Evolutionary conservation across 2,113 vertebrate genomes (phyloP).

Genomic region (Triplophysa siluroides): DNA sequence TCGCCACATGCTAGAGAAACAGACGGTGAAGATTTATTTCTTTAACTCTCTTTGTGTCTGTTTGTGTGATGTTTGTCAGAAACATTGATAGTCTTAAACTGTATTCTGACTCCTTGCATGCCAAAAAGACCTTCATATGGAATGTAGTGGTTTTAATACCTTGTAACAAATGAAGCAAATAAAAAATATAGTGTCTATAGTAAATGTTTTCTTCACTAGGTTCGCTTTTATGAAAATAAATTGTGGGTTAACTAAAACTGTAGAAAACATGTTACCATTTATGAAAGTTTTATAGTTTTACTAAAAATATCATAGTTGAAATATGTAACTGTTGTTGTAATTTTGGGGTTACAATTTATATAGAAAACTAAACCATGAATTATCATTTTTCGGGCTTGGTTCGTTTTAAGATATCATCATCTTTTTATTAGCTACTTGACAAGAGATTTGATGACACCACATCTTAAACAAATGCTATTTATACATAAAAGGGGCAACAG

Average conservation of each 20-base stretch:
- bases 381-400: too few species aligned
- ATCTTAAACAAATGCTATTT: not conserved
- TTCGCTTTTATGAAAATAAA: too few species aligned
- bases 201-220: slow-evolving; percentile 21
- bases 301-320: too few species aligned
- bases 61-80: slow-evolving; percentile 16
- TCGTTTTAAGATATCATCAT: too few species aligned
- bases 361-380: too few species aligned
- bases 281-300: too few species aligned
- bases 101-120: slow-evolving; percentile 72
- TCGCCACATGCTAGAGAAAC: not conserved
- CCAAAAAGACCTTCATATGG: slow-evolving; percentile 73
- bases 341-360: too few species aligned
- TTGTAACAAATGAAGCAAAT: slow-evolving; percentile 46
- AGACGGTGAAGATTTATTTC: not conserved
- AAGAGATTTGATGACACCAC: not conserved
- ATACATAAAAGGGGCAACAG: not conserved
- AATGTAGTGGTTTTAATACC: slow-evolving; percentile 60
- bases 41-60: slow-evolving; percentile 33
- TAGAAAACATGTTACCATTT: too few species aligned
- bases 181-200: slow-evolving; percentile 13
- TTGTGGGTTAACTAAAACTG: too few species aligned
- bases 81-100: slow-evolving; percentile 47
- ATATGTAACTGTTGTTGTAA: too few species aligned
- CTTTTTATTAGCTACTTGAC: not conserved